These are phyloP conservation scores for Lasioglossum leucozonium DNA, from an alignment of 2,888 invertebrate species.

Conservation along the genomic window DNA sequence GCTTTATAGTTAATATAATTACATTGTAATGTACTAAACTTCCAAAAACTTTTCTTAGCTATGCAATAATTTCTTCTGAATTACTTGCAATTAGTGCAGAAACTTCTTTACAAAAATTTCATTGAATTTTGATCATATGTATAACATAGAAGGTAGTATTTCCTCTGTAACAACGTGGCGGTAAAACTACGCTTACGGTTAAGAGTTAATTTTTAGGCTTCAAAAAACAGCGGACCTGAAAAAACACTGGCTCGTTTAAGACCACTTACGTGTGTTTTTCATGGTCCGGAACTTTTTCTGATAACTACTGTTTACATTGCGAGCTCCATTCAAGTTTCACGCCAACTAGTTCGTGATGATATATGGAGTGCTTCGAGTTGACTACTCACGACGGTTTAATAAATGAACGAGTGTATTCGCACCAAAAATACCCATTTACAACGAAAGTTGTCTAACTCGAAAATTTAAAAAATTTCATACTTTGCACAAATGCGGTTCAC, in stretches of 20 bases:
- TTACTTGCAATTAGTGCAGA: neutral
- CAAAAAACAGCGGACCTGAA: neutral
- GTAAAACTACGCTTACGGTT: neutral
- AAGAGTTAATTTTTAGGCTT: neutral
- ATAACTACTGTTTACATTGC: neutral
- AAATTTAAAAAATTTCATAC: neutral
- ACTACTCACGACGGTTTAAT: neutral
- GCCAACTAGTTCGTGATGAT: neutral
- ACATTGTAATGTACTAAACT: no score
- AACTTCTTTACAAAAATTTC: neutral
- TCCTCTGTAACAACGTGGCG: neutral
- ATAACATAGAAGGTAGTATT: neutral
- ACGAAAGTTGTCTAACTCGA: no score
- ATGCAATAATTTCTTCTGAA: neutral
- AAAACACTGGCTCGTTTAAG: conserved; percentile 4
- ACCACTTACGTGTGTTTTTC: neutral
- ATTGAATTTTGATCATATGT: neutral
- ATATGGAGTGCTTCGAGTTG: neutral
- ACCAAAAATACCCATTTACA: neutral
- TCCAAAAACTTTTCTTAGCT: no score
- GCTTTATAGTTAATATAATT: no score
- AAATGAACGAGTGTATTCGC: neutral
- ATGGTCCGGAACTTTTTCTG: conserved; percentile 2
- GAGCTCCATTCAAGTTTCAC: neutral
- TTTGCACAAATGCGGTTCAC: neutral